Conservation (phyloP, 2,888 invertebrate species). For the Thecophora atra region DNA sequence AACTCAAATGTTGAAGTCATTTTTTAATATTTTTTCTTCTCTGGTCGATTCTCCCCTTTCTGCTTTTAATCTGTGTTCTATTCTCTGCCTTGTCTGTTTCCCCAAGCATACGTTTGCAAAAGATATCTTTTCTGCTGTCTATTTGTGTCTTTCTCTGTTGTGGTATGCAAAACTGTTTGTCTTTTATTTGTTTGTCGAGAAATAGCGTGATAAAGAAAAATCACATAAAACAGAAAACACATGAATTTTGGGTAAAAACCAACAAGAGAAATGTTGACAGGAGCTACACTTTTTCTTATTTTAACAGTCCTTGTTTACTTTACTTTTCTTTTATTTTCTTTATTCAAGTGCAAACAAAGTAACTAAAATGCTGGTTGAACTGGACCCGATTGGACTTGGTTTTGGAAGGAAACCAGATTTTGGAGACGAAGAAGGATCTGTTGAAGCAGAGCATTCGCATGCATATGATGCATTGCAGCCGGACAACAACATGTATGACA, state of each 20-base stretch:
- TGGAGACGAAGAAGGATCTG: background rate
- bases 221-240: background rate
- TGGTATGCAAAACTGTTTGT: constrained; percentile 33
- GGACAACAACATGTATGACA: constrained; percentile 9
- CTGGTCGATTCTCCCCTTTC: background rate
- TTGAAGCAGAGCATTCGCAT: background rate
- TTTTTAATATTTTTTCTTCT: too few species aligned
- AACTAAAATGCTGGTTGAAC: constrained; percentile 39
- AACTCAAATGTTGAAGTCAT: too few species aligned
- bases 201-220: constrained; percentile 19
- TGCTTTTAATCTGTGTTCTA: background rate
- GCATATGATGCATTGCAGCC: constrained; percentile 38
- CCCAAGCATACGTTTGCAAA: background rate
- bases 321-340: background rate
- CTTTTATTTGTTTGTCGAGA: constrained; percentile 26
- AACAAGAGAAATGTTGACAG: constrained; percentile 27
- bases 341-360: constrained; percentile 36
- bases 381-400: background rate
- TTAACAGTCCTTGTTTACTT: background rate
- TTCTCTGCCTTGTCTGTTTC: background rate
- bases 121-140: constrained; percentile 34
- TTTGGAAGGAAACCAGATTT: background rate
- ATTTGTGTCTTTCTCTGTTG: constrained; percentile 11
- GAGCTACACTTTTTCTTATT: constrained; percentile 6
- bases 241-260: constrained; percentile 8